Base-by-base conservation (phyloP, 2,797 vertebrate genomes). In the Urosaurus nigricauda region DNA sequence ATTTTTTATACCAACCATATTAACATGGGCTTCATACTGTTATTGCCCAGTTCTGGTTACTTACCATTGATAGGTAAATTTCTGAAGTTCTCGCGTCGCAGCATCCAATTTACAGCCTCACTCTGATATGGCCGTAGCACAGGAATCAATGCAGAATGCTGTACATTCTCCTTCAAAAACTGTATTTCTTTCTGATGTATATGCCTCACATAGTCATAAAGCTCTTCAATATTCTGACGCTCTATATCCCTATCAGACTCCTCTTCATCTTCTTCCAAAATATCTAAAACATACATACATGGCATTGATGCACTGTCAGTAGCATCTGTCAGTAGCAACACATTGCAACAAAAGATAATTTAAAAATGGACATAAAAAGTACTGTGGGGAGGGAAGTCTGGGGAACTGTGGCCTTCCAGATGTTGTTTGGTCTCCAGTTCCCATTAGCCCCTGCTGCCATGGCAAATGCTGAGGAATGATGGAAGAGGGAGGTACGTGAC, bases 81-180 rank as follows among this genome's bases (percentile, higher is more conserved):
- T 87, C 93, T 93, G 93, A 96, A 96, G 32, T 96, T 98, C 94
- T 99, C 99, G 86, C 96, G 98, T 74, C 89, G 96, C 86, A 99
- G 97, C 99, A 99, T 99, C 99, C 99, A 99, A 93, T 97, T 98
- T 92, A 99, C 99, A 29, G 99, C 99, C 86, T 99, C 98, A 83
- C 98, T 98, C 96, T 99, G 99, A 93, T 99, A 99, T 0, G 97
- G 98, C 87, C 99, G 97, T 84, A 98, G 91, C 37, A 99, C 96
- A 2, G 99, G 99, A 84, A 97, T 98, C 47, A 99, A 95, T 0
- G 98, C 98, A 92, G 98, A 95, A 90, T 99, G 98, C 93, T 99
- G 99, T 56, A 99, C 97, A 2, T 98, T 97, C 35, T 97, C 97
- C 21, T 92, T 97, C 89, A 95, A 88, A 24, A 96, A 93, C 0